Conservation (phyloP, 2,888 invertebrate species). For the Ichneumoninae sp. region DNA sequence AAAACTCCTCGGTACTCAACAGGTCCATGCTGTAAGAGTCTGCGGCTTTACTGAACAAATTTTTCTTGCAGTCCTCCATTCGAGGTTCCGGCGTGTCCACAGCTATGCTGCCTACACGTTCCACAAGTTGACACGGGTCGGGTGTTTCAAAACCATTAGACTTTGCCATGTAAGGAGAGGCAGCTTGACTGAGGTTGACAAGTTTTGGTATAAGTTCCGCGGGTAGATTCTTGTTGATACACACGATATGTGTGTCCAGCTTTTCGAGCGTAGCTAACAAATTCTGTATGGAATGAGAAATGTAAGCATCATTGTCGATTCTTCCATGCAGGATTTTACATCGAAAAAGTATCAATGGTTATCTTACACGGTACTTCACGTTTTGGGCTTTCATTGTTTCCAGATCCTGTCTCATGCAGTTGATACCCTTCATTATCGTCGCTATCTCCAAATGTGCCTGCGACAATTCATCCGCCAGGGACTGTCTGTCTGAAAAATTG, state of each 20-base stretch:
- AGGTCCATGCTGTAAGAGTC: constrained; percentile 67
- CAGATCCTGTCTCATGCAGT: constrained; percentile 65
- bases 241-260: constrained; percentile 70
- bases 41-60: constrained; percentile 75
- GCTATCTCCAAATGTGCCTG: constrained; percentile 62
- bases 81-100: constrained; percentile 27
- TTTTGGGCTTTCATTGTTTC: constrained; percentile 69
- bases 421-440: constrained; percentile 59
- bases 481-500: constrained; percentile 69
- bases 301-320: background rate
- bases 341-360: background rate
- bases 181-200: constrained; percentile 10
- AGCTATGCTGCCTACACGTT: background rate
- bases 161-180: background rate
- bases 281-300: constrained; percentile 50
- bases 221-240: constrained; percentile 75
- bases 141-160: background rate
- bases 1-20: constrained; percentile 74
- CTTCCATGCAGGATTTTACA: background rate
- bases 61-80: constrained; percentile 77
- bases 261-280: constrained; percentile 58
- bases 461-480: constrained; percentile 69
- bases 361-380: constrained; percentile 69
- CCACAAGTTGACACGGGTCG: background rate
- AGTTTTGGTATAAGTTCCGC: constrained; percentile 68